Base-by-base conservation (phyloP, 2,888 invertebrate species). In the Caenorhabditis panamensis region DNA sequence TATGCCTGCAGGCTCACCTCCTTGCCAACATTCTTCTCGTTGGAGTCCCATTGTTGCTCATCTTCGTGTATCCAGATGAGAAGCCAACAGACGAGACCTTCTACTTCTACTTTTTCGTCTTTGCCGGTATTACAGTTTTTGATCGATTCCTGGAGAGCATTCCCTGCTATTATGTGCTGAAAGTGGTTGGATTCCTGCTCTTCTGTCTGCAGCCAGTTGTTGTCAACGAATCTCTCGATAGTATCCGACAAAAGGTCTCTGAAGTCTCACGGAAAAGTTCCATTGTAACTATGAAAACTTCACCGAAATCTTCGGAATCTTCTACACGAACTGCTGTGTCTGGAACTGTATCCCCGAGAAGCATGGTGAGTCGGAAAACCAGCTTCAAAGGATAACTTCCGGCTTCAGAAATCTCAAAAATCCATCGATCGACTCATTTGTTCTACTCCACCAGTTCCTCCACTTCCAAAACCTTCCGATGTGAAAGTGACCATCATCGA, bases 51-150 rank as follows among this genome's bases (percentile, higher is more conserved):
- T 47, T 71, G n/a, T 24, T 82, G 26, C 73, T 80, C 9, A 63
- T 80, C 20, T 82, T 79, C 61, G 67, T 72, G 24, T 82, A 61
- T 63, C 67, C 76, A 1, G 80, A 80, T n/a, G 84, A 84, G 72
- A 75, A 59, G 24, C 82, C 82, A 9, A 61, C 47, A 2, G 62
- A 77, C 16, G 78, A 78, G 44, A 67, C 61, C 9, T 73, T 84
- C 18, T 66, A 64, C 28, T 51, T 80, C 58, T 84, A 82, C 53
- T 84, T 82, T 64, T 31, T 67, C 20, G 24, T 63, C 8, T 82
- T 80, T 41, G 80, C 78, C 18, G 53, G 31, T 8, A 22, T 80
- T 22, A 82, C 80, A 13, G 26, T 75, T 28, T 80, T 84, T 28
- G 84, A 84, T 26, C 53, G 82, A 13, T 58, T 26, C 44, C 56